Evolutionary conservation across 2,113 vertebrate species (phyloP).

Genomic region (Vulpes vulpes): DNA sequence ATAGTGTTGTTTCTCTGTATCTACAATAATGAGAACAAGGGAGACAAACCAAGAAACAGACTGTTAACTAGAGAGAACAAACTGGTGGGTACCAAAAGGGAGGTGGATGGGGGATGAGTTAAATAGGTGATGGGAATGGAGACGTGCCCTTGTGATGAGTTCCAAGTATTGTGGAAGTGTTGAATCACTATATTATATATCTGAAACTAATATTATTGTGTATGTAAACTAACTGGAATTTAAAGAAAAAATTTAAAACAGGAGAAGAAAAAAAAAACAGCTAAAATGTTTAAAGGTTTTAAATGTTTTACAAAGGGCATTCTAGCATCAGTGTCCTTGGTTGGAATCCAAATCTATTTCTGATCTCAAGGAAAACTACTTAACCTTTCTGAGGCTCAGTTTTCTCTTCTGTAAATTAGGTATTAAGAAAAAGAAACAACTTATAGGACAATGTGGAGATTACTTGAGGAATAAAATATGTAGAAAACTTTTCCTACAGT

Average conservation of each 20-base stretch:
- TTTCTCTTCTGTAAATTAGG: neutral
- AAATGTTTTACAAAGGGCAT: neutral
- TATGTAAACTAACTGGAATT: neutral
- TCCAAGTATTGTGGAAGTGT: neutral
- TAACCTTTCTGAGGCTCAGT: neutral
- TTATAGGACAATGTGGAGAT: neutral
- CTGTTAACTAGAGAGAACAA: neutral
- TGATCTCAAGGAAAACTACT: neutral
- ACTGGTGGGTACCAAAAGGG: neutral
- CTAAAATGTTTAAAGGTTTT: neutral
- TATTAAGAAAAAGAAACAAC: neutral
- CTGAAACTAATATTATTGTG: neutral
- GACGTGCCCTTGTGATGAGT: neutral
- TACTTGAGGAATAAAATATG: neutral
- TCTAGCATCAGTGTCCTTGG: neutral
- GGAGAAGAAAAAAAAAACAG: neutral
- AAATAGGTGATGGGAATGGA: neutral
- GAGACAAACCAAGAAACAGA: neutral
- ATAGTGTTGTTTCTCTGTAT: neutral
- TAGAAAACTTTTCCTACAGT: neutral
- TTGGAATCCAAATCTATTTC: neutral
- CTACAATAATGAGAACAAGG: neutral
- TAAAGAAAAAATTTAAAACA: neutral
- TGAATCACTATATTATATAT: neutral
- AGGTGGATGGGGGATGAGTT: neutral